Evolutionary conservation across 2,888 invertebrate species (phyloP), one percentile per base, ranked within the genome.

Genomic region (Rhimphoctona megacephalus): DNA sequence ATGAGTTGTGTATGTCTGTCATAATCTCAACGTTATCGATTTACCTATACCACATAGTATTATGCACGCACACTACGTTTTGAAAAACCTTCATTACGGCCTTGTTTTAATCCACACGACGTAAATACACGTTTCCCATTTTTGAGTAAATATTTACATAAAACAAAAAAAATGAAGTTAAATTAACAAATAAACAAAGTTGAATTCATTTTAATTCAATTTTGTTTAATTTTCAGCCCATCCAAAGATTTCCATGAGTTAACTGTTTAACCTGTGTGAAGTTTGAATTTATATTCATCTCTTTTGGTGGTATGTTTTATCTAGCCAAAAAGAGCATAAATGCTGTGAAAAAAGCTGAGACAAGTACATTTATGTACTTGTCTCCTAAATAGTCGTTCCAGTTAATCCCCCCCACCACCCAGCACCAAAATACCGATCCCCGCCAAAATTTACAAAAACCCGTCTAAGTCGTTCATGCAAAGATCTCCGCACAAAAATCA

Each of bases 11-110:
- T 83, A 52, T 69, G 33, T 57, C 74, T 74, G 73, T 69, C 74
- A 79, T 49, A 80, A 80, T 57, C 77, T 77, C 76, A 73, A 70
- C 61, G 81, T 81, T 81, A 85, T 39, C 25, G 80, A 66, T 39
- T 14, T 61, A 36, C 43, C 79, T 46, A 73, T 73, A 79, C 67
- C 49, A 74, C 46, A n/a, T 8, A 39, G 19, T 70, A 76, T 64
- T 54, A 66, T 64, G 43, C 54, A 22, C 22, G 49, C 33, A 33
- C 30, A 52, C 73, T 73, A 25, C 17, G 54, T 54, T 30, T 25
- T 70, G 22, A 70, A 19, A 46, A 25, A 8, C 33, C 9, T 72
- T 30, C 33, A n/a, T n/a, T 30, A 61, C 30, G 61, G 30, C 61
- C 61, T 61, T 61, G 61, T 61, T 61, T 61, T 61, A 61, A 61